Evolutionary conservation across 2,888 invertebrate species (phyloP), one percentile per base, ranked within the genome.

Genomic region (Amblyjoppa fuscipennis): DNA sequence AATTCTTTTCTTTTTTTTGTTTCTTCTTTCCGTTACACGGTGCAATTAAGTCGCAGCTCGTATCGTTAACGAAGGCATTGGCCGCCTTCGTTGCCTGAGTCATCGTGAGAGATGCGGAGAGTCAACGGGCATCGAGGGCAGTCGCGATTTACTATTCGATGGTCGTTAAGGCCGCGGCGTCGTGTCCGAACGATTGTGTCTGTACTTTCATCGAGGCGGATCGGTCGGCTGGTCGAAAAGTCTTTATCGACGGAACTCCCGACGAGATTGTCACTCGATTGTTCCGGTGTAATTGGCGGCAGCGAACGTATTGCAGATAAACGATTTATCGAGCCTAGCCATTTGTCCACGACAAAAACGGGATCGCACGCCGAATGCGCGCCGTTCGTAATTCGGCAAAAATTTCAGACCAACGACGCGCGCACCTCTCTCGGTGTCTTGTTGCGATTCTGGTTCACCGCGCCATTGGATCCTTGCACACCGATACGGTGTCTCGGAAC

Each of bases 321-420:
- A 81, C 75, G 16, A 31, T 25, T 31, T 13, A 66, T 80, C 59
- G 66, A 76, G 41, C 76, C 76, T 20, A n/a, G 49, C 41, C 49
- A 64, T 28, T 31, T 49, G 31, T 70, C 16, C 38, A 71, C 31
- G 53, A 5, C 3, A 80, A 76, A 80, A 76, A 59, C 11, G 28
- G 45, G 53, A 69, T 69, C 71, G 69, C 9, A 25, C 5, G 2
- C 38, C 3, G 11, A 20, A n/a, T 5, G 64, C 71, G 59, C 49
- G 25, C 38, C 3, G 53, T n/a, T 16, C 11, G 13, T 31, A 28
- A 41, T 75, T 69, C 49, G 20, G n/a, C 7, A 68, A 64, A 84
- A 81, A 84, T 81, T 81, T 78, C 77, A 61, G 45, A 73, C 61
- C 41, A 59, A 77, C 71, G 81, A 81, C 77, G 16, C 45, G 45